Base-by-base conservation (phyloP, 1,140 invertebrate genomes). In the Hetaerina americana region DNA sequence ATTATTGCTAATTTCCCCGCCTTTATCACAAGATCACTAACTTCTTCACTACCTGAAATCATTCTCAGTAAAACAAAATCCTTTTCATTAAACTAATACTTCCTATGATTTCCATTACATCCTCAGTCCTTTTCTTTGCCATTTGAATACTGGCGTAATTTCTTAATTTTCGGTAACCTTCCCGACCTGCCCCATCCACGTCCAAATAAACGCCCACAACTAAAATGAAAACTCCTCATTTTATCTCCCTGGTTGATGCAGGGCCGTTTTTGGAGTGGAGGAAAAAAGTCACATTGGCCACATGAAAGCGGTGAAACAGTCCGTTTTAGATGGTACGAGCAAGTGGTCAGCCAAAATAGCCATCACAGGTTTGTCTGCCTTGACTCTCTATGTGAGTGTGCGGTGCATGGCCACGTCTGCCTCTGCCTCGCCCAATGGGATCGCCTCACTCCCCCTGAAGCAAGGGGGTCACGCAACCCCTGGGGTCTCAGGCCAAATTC, bases 261-360 rank as follows among this genome's bases (percentile, higher is more conserved):
- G 94, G 90, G 89, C 88, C 80, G 94, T 98, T 79, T 98, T 98
- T 86, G 88, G 90, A 82, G 91, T 97, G 78, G 95, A 98, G 82
- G 90, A 93, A 80, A 95, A 96, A 83, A 92, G 88, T 78, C 96
- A 99, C 85, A 87, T 88, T 73, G 94, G 93, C 78, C 95, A 98
- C 85, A 96, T 99, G 94, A 96, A 94, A 83, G 89, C 94, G 57
- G 95, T 99, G 74, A 98, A 99, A 87, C 95, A 98, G 84, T 95
- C 93, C 77, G 97, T 99, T 77, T 87, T 99, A 82, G 98, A 99
- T 84, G 98, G 98, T 78, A 99, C 96, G 70, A 98, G 96, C 80
- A 99, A 99, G 87, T 99, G 98, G 98, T 99, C 96, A 78, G 97
- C 97, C 77, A 99, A 99, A 89, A 98, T 99, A 84, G 96, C 95